Evolutionary conservation across 1,140 invertebrate species (phyloP), one percentile per base, ranked within the genome.

Genomic region (Bombus superbus): DNA sequence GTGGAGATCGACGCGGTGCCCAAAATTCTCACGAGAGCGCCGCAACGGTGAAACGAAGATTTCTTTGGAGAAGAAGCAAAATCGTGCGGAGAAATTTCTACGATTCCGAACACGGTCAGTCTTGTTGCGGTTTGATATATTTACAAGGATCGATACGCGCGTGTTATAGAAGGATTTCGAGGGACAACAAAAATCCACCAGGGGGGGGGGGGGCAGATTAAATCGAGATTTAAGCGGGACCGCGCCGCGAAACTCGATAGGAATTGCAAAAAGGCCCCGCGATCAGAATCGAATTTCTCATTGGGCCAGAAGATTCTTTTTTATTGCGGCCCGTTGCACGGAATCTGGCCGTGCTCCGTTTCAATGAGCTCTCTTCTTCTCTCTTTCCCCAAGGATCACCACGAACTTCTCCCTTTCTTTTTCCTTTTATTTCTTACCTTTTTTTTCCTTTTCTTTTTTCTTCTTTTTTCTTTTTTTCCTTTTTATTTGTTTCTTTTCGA

Each of bases 241-340:
- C 42, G 47, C 25, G 79, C 53, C 78, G 57, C 71, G 84, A 86
- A 81, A 82, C 74, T 86, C 73, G 77, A 86, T 82, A 72, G 85
- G 73, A 88, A 77, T 87, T 79, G 75, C 74, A 76, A 74, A 78
- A 86, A 81, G 64, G 53, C 64, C 44, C 74, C 57, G 74, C 64
- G 76, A 82, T 81, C 80, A 57, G 71, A 75, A 86, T 83, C 81
- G 85, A 88, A 88, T 88, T 88, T 86, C 85, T 86, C 71, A 83
- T 82, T 78, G 64, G 40, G 3, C 69, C 13, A 78, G 66, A 74
- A 86, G 69, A 32, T 44, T 72, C 28, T 77, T 71, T 83, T 69
- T 82, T 82, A 76, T 82, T 3, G 71, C 32, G 44, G 25, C 71
- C 53, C 32, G 47, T 79, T 80, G 68, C 59, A n/a, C 71, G 69